These are phyloP conservation scores for Chrysomela aeneicollis DNA, from an alignment of 2,888 invertebrate species.

Conservation along the genomic window DNA sequence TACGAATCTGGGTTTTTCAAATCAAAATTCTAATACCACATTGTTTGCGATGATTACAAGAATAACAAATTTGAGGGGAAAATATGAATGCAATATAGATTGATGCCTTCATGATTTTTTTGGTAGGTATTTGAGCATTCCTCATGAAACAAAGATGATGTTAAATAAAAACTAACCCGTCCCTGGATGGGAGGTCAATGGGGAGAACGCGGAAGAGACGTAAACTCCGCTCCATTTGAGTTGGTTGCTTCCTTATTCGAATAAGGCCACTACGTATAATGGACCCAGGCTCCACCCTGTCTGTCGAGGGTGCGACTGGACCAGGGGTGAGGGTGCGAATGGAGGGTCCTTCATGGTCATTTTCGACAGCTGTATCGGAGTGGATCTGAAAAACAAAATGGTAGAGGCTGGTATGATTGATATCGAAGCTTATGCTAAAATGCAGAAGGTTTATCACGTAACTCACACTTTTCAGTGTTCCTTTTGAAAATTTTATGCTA, in stretches of 20 bases:
- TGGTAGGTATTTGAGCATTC: neutral
- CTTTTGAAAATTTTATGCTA: too few species aligned
- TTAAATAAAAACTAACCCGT: too few species aligned
- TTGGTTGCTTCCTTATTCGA: neutral
- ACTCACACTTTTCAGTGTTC: too few species aligned
- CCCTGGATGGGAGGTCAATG: slow-evolving; percentile 21
- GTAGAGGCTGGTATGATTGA: neutral
- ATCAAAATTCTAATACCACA: too few species aligned
- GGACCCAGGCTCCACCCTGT: slow-evolving; percentile 33
- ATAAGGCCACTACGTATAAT: slow-evolving; percentile 23
- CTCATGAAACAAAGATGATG: too few species aligned
- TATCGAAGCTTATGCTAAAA: too few species aligned
- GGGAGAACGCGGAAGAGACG: slow-evolving; percentile 23
- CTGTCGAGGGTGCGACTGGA: slow-evolving; percentile 30
- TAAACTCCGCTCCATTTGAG: slow-evolving; percentile 17
- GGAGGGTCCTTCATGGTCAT: slow-evolving; percentile 27
- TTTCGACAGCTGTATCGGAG: slow-evolving; percentile 13
- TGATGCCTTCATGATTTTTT: too few species aligned
- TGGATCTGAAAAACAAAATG: slow-evolving; percentile 4
- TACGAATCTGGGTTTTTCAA: too few species aligned
- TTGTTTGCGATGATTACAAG: too few species aligned
- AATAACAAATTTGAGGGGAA: too few species aligned
- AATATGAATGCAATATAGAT: too few species aligned
- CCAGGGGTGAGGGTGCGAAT: slow-evolving; percentile 25
- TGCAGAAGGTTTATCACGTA: too few species aligned